A percentile compares a stretch with the other conserved stretches of the same genome.
Conservation (phyloP, 2,113 vertebrate genomes). For the Hepsetus odoe region DNA sequence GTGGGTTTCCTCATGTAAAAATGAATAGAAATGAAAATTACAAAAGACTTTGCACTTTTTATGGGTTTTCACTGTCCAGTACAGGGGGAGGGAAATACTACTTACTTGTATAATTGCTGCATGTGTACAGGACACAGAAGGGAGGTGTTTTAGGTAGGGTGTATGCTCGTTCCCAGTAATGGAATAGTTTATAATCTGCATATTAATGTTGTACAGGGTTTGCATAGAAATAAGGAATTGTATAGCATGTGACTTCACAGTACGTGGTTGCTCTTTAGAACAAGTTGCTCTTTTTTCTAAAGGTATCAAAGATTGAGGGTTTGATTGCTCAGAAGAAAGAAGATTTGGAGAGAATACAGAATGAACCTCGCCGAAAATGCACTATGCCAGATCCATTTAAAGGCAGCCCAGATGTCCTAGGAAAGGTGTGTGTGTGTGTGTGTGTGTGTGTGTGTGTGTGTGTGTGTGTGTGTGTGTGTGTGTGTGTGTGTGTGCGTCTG, state of each 20-base stretch:
- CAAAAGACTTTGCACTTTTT: no score
- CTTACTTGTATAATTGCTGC: not conserved
- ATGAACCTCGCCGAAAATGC: constrained; percentile 77
- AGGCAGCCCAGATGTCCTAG: constrained; percentile 82
- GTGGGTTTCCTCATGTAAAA: no score
- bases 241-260: not conserved
- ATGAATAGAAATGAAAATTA: no score
- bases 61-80: no score
- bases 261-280: not conserved
- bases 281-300: not conserved
- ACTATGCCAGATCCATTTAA: constrained; percentile 75
- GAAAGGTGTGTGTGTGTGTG: constrained; percentile 77
- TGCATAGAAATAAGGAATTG: not conserved
- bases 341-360: constrained; percentile 70
- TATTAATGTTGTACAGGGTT: not conserved
- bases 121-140: not conserved
- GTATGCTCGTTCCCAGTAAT: no score
- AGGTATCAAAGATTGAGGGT: constrained; percentile 66
- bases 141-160: not conserved
- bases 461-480: no score
- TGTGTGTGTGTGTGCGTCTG: not conserved
- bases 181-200: not conserved
- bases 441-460: no score
- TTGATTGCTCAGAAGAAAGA: constrained; percentile 70
- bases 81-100: not conserved